Evolutionary conservation across 2,888 invertebrate genomes (phyloP).

Genomic region (Nomada lathburiana): DNA sequence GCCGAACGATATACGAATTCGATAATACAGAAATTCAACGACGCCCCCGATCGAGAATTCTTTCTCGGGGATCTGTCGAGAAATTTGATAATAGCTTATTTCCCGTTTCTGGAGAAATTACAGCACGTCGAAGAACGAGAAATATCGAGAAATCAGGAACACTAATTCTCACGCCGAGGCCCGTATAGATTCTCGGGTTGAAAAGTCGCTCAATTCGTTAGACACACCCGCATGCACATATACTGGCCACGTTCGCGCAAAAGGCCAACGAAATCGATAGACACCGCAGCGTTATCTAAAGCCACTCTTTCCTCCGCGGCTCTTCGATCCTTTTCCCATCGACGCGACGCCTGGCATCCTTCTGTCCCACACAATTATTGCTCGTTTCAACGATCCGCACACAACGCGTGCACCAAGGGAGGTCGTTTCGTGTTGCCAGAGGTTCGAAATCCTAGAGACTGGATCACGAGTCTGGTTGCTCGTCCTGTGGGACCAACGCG

Average conservation of each 20-base stretch:
- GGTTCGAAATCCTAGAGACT: too few relatives aligned
- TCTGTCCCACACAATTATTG: slow-evolving; percentile 9
- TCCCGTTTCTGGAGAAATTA: too few relatives aligned
- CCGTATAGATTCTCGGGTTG: slow-evolving; percentile 25
- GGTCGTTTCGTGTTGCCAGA: not conserved
- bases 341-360: slow-evolving; percentile 2
- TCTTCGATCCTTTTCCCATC: slow-evolving; percentile 22
- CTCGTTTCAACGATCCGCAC: not conserved
- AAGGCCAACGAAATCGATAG: slow-evolving; percentile 73
- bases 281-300: slow-evolving; percentile 54
- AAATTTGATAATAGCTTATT: too few relatives aligned
- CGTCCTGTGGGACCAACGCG: slow-evolving; percentile 29
- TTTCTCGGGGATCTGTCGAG: too few relatives aligned
- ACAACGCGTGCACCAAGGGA: not conserved
- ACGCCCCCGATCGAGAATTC: too few relatives aligned
- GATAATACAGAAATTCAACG: too few relatives aligned
- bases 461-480: slow-evolving; percentile 7
- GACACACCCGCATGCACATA: slow-evolving; percentile 73
- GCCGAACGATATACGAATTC: too few relatives aligned
- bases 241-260: slow-evolving; percentile 59
- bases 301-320: slow-evolving; percentile 43
- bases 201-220: slow-evolving; percentile 64
- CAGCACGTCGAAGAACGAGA: not conserved
- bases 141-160: slow-evolving; percentile 29
- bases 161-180: slow-evolving; percentile 18